Conservation (phyloP, 2,888 invertebrate genomes). For the Trisateles emortualis region DNA sequence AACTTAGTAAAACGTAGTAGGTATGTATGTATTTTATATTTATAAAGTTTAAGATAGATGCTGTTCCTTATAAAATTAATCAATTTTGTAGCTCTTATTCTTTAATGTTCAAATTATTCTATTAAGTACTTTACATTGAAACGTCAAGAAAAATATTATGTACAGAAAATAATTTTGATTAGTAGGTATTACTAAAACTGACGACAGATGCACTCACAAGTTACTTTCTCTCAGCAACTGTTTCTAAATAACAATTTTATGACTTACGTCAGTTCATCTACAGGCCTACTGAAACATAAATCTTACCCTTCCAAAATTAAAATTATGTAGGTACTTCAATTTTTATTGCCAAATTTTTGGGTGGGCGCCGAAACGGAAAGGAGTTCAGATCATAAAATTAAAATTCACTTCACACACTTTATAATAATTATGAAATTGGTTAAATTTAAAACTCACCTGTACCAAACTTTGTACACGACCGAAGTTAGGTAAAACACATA, state of each 20-base stretch:
- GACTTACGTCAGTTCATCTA: constrained; percentile 31
- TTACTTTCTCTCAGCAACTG: constrained; percentile 29
- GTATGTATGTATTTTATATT: too few species aligned
- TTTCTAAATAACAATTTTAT: constrained; percentile 41
- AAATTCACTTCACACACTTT: constrained; percentile 20
- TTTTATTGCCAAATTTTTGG: constrained; percentile 22
- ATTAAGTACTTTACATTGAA: too few species aligned
- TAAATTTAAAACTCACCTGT: constrained; percentile 47
- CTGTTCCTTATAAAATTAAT: too few species aligned
- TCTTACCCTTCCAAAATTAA: constrained; percentile 24
- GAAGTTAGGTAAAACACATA: constrained; percentile 35
- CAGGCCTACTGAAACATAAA: constrained; percentile 18
- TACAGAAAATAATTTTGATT: constrained; percentile 15
- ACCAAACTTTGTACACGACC: constrained; percentile 36
- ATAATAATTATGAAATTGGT: constrained; percentile 25
- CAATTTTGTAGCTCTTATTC: too few species aligned
- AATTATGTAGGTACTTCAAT: constrained; percentile 12
- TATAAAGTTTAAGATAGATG: too few species aligned
- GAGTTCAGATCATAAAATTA: constrained; percentile 19
- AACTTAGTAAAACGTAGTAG: too few species aligned
- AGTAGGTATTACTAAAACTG: constrained; percentile 23
- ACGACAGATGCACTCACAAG: constrained; percentile 36
- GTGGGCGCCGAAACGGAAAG: constrained; percentile 11
- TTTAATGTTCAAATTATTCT: too few species aligned
- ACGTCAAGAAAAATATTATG: too few species aligned